Evolutionary conservation across 2,888 invertebrate species (phyloP), one percentile per base, ranked within the genome.

Genomic region (Mimas tiliae): DNA sequence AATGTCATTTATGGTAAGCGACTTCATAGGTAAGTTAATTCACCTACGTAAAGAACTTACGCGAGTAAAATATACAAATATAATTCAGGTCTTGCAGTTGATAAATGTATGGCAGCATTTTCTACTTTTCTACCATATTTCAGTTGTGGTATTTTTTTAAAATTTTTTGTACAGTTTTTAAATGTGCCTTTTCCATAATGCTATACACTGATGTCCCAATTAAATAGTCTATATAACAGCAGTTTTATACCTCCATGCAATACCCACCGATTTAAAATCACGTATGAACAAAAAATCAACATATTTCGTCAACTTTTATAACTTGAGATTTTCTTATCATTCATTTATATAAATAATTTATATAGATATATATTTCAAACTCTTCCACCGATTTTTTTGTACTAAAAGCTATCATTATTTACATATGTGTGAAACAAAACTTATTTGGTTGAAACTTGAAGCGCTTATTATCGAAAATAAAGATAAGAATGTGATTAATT

Each of bases 351-450:
- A 83, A 81, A 81, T 81, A 81, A 78, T 81, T 72, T 69, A 71
- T 55, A 69, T 66, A 72, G 67, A 72, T 70, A 74, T 74, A 72
- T 74, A 69, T 74, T 75, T 76, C 76, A 75, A 81, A 79, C 79
- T 84, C 89, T 88, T 90, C 87, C 89, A 91, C 90, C 90, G 84
- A 86, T 84, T 83, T 90, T 91, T 85, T 92, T 93, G 91, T 90
- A 92, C 92, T 91, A 92, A 91, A 87, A 83, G 81, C 90, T 91
- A 86, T 80, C 68, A 79, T 76, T 83, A 81, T 91, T 91, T 91
- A 87, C 90, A 92, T 90, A 91, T 72, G 79, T 81, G 86, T 85
- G 80, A 81, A 84, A 72, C 67, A 73, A 84, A 84, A 85, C 74
- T 85, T 90, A 90, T 91, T 92, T 92, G 91, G 92, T 91, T 89